These are phyloP conservation scores for Tethea ocularis DNA, from an alignment of 2,888 invertebrate species.

Conservation along the genomic window DNA sequence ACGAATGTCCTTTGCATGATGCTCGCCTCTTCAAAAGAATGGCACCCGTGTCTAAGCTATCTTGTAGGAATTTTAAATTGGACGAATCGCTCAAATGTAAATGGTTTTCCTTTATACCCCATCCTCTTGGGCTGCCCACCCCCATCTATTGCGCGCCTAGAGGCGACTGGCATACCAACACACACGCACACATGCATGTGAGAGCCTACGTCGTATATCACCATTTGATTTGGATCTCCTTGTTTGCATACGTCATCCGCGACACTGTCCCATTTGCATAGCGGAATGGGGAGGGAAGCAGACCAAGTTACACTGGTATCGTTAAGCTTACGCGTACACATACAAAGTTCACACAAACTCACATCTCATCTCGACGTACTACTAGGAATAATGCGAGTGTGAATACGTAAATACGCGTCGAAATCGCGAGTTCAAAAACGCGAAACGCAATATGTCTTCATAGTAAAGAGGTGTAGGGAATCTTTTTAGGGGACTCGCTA, in stretches of 20 bases:
- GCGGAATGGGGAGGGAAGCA: slow-evolving; percentile 43
- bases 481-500: slow-evolving; percentile 69
- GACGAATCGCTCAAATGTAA: slow-evolving; percentile 85
- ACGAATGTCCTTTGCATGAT: slow-evolving; percentile 71
- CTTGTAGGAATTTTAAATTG: slow-evolving; percentile 85
- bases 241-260: slow-evolving; percentile 72
- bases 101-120: slow-evolving; percentile 85
- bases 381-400: slow-evolving; percentile 81
- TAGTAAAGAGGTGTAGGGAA: slow-evolving; percentile 73
- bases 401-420: slow-evolving; percentile 82
- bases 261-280: slow-evolving; percentile 61
- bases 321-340: slow-evolving; percentile 72
- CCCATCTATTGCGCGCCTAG: slow-evolving; percentile 82
- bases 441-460: slow-evolving; percentile 83
- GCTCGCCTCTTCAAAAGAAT: slow-evolving; percentile 81
- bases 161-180: slow-evolving; percentile 82
- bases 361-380: slow-evolving; percentile 77
- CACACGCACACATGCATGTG: slow-evolving; percentile 69
- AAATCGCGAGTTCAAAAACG: slow-evolving; percentile 83
- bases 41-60: slow-evolving; percentile 83
- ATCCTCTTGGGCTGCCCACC: slow-evolving; percentile 80
- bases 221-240: slow-evolving; percentile 67
- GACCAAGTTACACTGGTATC: slow-evolving; percentile 64
- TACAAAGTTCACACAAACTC: slow-evolving; percentile 63
- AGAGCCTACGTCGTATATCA: slow-evolving; percentile 75